Evolutionary conservation across 2,888 invertebrate species (phyloP).

Genomic region (Lymantria monacha): DNA sequence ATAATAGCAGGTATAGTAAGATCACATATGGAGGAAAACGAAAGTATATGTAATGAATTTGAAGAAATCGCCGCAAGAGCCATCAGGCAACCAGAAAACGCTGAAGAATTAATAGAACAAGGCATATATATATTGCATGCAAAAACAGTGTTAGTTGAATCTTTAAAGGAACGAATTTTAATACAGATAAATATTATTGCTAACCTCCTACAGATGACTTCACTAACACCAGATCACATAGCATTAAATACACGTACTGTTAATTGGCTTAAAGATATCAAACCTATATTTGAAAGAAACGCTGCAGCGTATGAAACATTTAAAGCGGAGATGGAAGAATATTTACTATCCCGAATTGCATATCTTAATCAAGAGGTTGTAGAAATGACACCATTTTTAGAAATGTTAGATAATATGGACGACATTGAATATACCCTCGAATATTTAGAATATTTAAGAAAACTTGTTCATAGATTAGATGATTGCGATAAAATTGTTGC

Average conservation of each 20-base stretch:
- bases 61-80: conserved; percentile 86
- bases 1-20: conserved; percentile 84
- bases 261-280: conserved; percentile 91
- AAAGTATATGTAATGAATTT: conserved; percentile 87
- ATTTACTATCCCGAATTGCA: conserved; percentile 85
- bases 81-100: conserved; percentile 87
- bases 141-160: conserved; percentile 86
- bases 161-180: conserved; percentile 86
- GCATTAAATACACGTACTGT: conserved; percentile 91
- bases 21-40: conserved; percentile 85
- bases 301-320: conserved; percentile 90
- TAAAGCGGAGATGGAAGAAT: conserved; percentile 93
- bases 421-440: conserved; percentile 88
- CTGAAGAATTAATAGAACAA: conserved; percentile 91
- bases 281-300: conserved; percentile 91
- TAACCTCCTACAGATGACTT: conserved; percentile 89
- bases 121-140: conserved; percentile 91
- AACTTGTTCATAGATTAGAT: conserved; percentile 88
- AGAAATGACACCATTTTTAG: conserved; percentile 88
- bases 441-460: conserved; percentile 89
- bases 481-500: conserved; percentile 88
- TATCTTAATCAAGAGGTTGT: conserved; percentile 87
- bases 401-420: conserved; percentile 92
- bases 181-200: conserved; percentile 85
- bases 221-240: conserved; percentile 88